Conservation (phyloP, 2,888 invertebrate species). For the Cheilosia impressa region DNA sequence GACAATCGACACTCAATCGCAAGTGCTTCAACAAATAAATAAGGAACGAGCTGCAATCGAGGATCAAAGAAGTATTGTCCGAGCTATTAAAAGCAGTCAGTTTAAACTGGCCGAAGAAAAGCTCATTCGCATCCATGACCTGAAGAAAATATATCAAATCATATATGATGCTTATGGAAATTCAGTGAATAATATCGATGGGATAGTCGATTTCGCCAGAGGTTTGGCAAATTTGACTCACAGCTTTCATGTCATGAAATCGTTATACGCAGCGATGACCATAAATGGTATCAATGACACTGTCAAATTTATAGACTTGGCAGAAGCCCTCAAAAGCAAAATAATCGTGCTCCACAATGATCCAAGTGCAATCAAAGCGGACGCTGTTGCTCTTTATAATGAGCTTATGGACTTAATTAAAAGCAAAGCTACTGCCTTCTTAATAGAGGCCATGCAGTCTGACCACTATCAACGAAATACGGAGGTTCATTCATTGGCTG, state of each 20-base stretch:
- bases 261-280: background rate
- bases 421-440: background rate
- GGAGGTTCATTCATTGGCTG: background rate
- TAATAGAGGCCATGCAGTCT: slow-evolving; percentile 24
- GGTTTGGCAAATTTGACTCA: background rate
- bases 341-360: background rate
- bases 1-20: background rate
- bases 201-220: slow-evolving; percentile 3
- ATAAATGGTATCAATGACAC: background rate
- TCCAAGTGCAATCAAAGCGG: background rate
- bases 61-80: background rate
- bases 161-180: slow-evolving; percentile 32
- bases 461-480: slow-evolving; percentile 1
- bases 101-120: slow-evolving; percentile 37
- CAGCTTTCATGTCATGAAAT: slow-evolving; percentile 7
- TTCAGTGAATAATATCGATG: slow-evolving; percentile 10
- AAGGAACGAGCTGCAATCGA: background rate
- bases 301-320: background rate
- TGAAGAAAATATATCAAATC: background rate
- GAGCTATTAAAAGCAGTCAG: background rate
- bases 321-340: slow-evolving; percentile 1
- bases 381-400: background rate
- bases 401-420: background rate
- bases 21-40: background rate
- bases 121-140: slow-evolving; percentile 9